Conservation (phyloP, 2,113 vertebrate genomes). For the Emydocephalus ijimae region DNA sequence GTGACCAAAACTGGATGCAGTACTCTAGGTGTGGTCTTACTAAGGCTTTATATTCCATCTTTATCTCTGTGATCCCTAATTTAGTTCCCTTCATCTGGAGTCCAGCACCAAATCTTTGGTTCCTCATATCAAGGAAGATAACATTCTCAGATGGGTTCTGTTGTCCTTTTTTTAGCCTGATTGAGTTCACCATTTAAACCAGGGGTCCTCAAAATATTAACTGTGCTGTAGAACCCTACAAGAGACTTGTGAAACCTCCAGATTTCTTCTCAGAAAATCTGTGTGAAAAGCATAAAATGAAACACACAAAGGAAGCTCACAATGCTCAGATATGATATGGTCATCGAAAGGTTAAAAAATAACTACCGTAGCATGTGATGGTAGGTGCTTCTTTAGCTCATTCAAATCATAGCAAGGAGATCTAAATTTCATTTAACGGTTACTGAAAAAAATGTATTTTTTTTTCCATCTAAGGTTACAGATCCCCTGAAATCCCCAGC, state of each 20-base stretch:
- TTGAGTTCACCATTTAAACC: not conserved
- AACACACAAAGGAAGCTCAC: not conserved
- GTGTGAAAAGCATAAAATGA: not conserved
- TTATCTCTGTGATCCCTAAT: not conserved
- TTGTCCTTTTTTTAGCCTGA: not conserved
- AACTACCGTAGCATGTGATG: not conserved
- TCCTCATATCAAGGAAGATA: not conserved
- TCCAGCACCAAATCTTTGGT: not conserved
- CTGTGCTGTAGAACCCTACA: not conserved
- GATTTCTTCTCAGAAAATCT: not conserved
- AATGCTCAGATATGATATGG: not conserved
- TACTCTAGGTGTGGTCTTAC: no score
- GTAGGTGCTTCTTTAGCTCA: not conserved
- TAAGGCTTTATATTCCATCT: not conserved
- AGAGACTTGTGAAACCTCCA: not conserved
- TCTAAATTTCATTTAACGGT: not conserved
- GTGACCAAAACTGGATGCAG: no score
- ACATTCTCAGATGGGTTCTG: not conserved
- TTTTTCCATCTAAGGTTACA: not conserved
- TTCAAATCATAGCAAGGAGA: not conserved
- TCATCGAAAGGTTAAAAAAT: not conserved
- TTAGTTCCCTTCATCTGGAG: not conserved
- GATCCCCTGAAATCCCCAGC: not conserved
- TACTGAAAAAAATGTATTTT: not conserved
- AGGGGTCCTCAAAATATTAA: not conserved